Conservation (phyloP, 1,140 invertebrate genomes). For the Wasmannia auropunctata region DNA sequence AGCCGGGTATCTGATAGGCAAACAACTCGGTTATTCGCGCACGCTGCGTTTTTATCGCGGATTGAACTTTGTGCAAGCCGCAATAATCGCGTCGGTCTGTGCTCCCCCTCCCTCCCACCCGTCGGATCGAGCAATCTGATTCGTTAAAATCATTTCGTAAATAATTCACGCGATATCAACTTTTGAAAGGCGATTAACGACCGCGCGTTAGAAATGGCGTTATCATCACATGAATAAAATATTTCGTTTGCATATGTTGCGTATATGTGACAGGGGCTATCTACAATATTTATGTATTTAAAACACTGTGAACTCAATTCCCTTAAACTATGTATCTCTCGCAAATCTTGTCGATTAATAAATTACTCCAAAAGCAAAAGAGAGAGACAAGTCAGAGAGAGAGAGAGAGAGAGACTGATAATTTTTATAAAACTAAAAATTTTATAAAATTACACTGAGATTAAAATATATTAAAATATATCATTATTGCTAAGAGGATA, state of each 20-base stretch:
- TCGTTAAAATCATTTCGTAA: constrained; percentile 31
- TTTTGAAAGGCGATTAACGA: constrained; percentile 11
- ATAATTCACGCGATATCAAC: constrained; percentile 8
- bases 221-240: constrained; percentile 14
- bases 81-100: constrained; percentile 33
- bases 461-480: neutral
- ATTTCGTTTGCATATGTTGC: neutral
- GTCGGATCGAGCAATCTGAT: neutral
- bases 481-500: neutral
- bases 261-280: neutral
- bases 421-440: neutral
- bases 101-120: too few species aligned
- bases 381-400: neutral
- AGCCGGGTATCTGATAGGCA: constrained; percentile 36
- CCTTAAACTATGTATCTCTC: neutral
- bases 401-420: neutral
- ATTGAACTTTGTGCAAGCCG: constrained; percentile 39
- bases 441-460: neutral
- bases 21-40: constrained; percentile 59
- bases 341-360: neutral
- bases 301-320: neutral
- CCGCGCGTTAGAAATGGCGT: constrained; percentile 10
- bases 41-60: constrained; percentile 55
- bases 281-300: neutral
- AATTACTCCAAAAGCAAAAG: neutral